Conservation (phyloP, 1,140 invertebrate species). For the Cephus cinctus region DNA sequence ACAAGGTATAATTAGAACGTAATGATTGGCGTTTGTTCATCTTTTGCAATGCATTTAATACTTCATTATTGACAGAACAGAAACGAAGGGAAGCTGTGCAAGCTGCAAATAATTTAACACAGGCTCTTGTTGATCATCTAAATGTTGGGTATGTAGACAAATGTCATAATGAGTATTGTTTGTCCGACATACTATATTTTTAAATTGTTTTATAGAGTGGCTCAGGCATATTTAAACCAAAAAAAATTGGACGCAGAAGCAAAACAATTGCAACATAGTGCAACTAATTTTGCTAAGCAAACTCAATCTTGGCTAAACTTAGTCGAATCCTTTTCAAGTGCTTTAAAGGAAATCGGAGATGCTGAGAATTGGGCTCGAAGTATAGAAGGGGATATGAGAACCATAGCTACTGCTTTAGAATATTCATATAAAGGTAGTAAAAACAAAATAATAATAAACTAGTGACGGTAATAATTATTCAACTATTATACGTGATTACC, state of each 20-base stretch:
- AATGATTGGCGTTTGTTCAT: conserved; percentile 4
- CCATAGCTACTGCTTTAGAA: conserved; percentile 89
- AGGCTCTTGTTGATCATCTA: conserved; percentile 93
- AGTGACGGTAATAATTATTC: too few species aligned
- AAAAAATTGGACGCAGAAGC: conserved; percentile 96
- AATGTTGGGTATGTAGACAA: conserved; percentile 84
- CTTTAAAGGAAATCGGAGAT: conserved; percentile 97
- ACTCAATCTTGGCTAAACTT: conserved; percentile 94
- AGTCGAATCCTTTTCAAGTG: conserved; percentile 93
- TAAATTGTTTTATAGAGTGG: conserved; percentile 65
- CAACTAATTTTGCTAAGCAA: conserved; percentile 93
- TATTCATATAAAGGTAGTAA: conserved; percentile 94
- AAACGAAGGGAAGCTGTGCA: conserved; percentile 91
- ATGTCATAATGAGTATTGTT: not conserved
- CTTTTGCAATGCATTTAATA: conserved; percentile 13
- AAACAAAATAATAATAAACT: too few species aligned
- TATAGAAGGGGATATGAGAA: conserved; percentile 95
- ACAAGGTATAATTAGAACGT: conserved; percentile 76
- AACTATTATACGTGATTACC: too few species aligned
- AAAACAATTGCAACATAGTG: conserved; percentile 92
- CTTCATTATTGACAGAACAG: conserved; percentile 66
- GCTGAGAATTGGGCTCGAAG: conserved; percentile 98
- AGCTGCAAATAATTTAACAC: conserved; percentile 88
- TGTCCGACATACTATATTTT: not conserved
- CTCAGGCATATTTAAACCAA: conserved; percentile 97